Evolutionary conservation across 1,140 invertebrate genomes (phyloP).

Genomic region (Nasonia longicornis): DNA sequence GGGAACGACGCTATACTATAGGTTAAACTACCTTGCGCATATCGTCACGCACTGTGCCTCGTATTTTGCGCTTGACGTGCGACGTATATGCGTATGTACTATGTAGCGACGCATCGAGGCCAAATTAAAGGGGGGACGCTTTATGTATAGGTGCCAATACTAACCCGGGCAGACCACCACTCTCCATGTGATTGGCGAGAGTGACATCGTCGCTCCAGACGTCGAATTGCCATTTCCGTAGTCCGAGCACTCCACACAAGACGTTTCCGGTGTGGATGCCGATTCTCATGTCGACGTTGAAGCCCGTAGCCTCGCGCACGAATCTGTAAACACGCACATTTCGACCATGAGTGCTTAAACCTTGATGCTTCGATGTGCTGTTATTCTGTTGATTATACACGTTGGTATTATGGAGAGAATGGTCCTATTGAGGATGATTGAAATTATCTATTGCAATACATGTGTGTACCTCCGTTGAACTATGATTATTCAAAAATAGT

Average conservation of each 20-base stretch:
- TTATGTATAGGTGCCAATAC: conserved; percentile 68
- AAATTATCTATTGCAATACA: background rate
- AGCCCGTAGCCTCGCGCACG: conserved; percentile 87
- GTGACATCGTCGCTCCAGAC: conserved; percentile 99
- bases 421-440: background rate
- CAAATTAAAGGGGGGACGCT: background rate
- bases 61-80: background rate
- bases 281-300: conserved; percentile 95
- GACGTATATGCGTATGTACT: background rate
- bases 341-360: too few relatives aligned
- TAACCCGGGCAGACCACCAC: conserved; percentile 93
- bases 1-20: too few relatives aligned
- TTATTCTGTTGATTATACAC: too few relatives aligned
- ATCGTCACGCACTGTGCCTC: background rate
- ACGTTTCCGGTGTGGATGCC: conserved; percentile 95
- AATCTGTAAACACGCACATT: conserved; percentile 72
- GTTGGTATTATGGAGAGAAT: too few relatives aligned
- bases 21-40: background rate
- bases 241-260: conserved; percentile 93
- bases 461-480: too few relatives aligned
- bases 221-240: conserved; percentile 98
- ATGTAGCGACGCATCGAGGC: background rate
- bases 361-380: too few relatives aligned
- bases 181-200: conserved; percentile 97
- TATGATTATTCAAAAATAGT: too few relatives aligned